Evolutionary conservation across 2,113 vertebrate species (phyloP).

Genomic region (Pelobates fuscus): DNA sequence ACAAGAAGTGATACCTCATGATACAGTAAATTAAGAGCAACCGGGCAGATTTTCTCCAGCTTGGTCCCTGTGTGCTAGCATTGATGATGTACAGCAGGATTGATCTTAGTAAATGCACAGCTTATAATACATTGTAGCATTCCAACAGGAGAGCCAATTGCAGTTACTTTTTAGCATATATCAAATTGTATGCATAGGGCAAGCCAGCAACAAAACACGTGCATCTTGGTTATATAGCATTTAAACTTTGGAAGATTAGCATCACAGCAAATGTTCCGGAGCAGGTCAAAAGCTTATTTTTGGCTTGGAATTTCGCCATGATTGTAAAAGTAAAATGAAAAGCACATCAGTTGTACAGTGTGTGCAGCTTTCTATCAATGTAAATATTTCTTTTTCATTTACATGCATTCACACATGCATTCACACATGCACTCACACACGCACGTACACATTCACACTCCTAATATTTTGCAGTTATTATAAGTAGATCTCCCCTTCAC

Average conservation of each 20-base stretch:
- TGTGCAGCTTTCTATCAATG: too few species aligned
- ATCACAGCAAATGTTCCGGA: neutral
- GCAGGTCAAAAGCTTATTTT: neutral
- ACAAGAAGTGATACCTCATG: neutral
- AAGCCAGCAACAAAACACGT: too few species aligned
- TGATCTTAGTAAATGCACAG: conserved; percentile 20
- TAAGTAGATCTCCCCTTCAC: too few species aligned
- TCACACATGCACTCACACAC: too few species aligned
- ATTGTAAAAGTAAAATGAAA: too few species aligned
- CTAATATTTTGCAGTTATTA: too few species aligned
- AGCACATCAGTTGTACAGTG: too few species aligned
- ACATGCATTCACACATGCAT: too few species aligned
- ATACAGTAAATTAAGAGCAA: conserved; percentile 31
- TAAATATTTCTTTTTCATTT: too few species aligned
- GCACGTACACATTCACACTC: too few species aligned
- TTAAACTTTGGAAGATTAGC: conserved; percentile 28
- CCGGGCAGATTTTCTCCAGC: conserved; percentile 16
- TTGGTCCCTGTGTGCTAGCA: conserved; percentile 19
- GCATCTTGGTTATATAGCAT: conserved; percentile 23
- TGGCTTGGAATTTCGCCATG: too few species aligned
- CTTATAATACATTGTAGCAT: conserved; percentile 42
- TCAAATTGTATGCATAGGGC: neutral
- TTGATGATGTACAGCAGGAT: neutral
- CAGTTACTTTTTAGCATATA: conserved; percentile 32
- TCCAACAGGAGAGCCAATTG: too few species aligned